Evolutionary conservation across 2,888 invertebrate genomes (phyloP).

Genomic region (Chorisops tibialis): DNA sequence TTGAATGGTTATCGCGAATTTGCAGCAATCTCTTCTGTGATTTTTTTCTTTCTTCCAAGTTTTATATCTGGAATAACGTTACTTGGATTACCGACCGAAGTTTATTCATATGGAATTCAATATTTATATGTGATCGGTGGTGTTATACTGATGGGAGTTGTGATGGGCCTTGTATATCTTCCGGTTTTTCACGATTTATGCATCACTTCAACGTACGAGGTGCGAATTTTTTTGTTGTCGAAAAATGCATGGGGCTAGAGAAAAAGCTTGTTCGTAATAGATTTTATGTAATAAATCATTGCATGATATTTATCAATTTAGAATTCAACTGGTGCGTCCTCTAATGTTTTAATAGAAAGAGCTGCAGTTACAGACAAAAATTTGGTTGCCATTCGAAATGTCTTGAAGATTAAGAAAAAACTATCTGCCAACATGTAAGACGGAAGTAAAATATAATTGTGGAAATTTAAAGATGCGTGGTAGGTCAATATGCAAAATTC

Average conservation of each 20-base stretch:
- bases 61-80: slow-evolving; percentile 76
- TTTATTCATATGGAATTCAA: slow-evolving; percentile 77
- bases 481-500: no score
- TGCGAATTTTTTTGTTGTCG: slow-evolving; percentile 40
- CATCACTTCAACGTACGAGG: slow-evolving; percentile 78
- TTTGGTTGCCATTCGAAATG: no score
- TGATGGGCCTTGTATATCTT: slow-evolving; percentile 65
- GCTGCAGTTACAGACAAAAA: no score
- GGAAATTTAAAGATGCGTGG: no score
- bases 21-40: no score
- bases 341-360: no score
- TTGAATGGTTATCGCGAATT: not conserved
- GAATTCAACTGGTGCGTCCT: no score
- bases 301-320: not conserved
- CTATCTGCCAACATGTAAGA: no score
- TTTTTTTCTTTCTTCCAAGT: slow-evolving; percentile 48
- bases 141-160: slow-evolving; percentile 62
- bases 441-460: no score
- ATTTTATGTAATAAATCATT: not conserved
- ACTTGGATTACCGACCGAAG: slow-evolving; percentile 74
- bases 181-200: slow-evolving; percentile 72
- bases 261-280: no score
- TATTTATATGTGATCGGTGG: slow-evolving; percentile 65
- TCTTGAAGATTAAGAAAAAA: no score
- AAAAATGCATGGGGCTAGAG: not conserved